phyloP scores from a whole-genome alignment of 2,888 invertebrate genomes.

The Chamaedrilus cognettii region DNA sequence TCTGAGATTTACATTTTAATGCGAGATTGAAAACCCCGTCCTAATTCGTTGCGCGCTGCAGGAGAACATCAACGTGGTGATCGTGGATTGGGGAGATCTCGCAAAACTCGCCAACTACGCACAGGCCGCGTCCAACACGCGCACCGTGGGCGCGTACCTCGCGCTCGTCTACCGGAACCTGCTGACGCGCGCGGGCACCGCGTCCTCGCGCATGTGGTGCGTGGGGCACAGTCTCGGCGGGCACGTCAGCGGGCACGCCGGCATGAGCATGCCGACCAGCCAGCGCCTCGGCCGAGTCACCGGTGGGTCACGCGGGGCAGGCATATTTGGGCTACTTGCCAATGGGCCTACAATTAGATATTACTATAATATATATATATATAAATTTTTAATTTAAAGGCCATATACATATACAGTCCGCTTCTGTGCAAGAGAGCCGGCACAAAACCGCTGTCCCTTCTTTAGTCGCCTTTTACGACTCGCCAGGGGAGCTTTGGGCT shows the following conservation, averaged over 20 bases:
- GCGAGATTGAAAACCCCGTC: no score
- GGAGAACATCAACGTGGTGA: slow-evolving; percentile 35
- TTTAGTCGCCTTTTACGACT: no score
- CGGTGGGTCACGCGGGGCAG: no score
- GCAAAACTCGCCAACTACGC: slow-evolving; percentile 48
- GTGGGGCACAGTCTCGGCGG: slow-evolving; percentile 89
- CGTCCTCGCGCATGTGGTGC: slow-evolving; percentile 69
- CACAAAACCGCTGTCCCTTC: no score
- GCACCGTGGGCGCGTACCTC: slow-evolving; percentile 56
- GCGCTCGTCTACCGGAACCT: slow-evolving; percentile 47
- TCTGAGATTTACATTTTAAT: no score
- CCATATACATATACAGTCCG: not conserved
- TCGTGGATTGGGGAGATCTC: slow-evolving; percentile 33
- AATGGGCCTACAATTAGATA: no score
- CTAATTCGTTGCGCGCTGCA: slow-evolving; percentile 4
- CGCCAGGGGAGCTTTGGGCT: no score
- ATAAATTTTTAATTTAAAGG: not conserved
- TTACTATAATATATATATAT: not conserved
- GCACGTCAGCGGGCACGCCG: slow-evolving; percentile 86
- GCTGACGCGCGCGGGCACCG: slow-evolving; percentile 28
- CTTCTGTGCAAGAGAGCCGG: no score
- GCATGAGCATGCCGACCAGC: slow-evolving; percentile 62
- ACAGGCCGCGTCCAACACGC: slow-evolving; percentile 57
- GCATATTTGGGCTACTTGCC: no score
- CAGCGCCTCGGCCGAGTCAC: slow-evolving; percentile 53